These are phyloP conservation scores for Automeris io DNA, from an alignment of 2,888 invertebrate species.

Conservation along the genomic window DNA sequence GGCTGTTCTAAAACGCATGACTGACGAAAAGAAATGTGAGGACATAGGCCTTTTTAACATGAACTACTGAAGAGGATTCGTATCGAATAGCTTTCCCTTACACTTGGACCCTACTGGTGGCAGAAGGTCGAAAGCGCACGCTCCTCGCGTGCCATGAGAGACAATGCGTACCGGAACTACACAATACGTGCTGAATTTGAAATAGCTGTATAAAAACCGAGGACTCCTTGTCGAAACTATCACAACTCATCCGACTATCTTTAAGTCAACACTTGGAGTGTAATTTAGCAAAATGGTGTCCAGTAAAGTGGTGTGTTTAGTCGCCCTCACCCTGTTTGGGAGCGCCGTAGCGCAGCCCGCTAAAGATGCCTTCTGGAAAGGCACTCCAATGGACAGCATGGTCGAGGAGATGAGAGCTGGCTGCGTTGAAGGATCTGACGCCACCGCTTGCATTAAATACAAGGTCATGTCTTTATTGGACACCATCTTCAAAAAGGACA, in stretches of 20 bases:
- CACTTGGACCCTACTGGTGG: conserved; percentile 39
- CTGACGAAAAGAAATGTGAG: conserved; percentile 25
- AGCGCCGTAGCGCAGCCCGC: conserved; percentile 79
- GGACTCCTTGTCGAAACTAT: conserved; percentile 66
- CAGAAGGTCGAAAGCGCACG: conserved; percentile 56
- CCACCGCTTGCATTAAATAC: conserved; percentile 89
- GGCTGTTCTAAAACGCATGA: conserved; percentile 44
- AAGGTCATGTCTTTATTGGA: conserved; percentile 88
- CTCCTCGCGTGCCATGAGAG: conserved; percentile 50
- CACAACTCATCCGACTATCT: conserved; percentile 64
- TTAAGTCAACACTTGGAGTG: conserved; percentile 56
- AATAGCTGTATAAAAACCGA: conserved; percentile 76
- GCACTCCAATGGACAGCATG: conserved; percentile 82
- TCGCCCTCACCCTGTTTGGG: conserved; percentile 74
- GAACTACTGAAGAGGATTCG: conserved; percentile 48
- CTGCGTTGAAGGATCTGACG: conserved; percentile 85
- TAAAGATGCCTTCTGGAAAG: conserved; percentile 82
- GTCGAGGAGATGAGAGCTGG: conserved; percentile 86
- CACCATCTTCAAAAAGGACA: conserved; percentile 86
- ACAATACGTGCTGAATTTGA: conserved; percentile 68
- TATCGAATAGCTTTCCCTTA: conserved; percentile 76
- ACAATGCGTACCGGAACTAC: conserved; percentile 70
- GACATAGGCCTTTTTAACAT: conserved; percentile 52
- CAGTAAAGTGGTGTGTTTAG: conserved; percentile 65
- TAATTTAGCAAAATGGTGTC: conserved; percentile 56